These are phyloP conservation scores for Lasioglossum pauxillum DNA, from an alignment of 2,888 invertebrate species.

Conservation along the genomic window DNA sequence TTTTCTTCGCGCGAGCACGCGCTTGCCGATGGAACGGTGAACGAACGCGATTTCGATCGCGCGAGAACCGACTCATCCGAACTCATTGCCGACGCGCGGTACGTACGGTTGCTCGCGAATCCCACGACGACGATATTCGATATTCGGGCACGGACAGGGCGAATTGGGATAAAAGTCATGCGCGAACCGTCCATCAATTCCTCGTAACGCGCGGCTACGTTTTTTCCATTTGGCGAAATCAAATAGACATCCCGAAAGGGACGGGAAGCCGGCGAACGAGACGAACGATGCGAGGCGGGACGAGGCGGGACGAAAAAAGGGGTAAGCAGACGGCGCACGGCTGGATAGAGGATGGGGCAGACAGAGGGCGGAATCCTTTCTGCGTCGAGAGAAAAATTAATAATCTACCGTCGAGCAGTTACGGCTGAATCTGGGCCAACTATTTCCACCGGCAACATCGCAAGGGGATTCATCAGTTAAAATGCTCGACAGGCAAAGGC, in stretches of 20 bases:
- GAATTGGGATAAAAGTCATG: slow-evolving; percentile 28
- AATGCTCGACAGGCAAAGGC: slow-evolving; percentile 65
- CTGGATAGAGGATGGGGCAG: slow-evolving; percentile 30
- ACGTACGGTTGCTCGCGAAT: background rate
- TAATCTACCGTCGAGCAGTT: slow-evolving; percentile 69
- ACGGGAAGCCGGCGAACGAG: slow-evolving; percentile 45
- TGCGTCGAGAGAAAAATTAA: slow-evolving; percentile 70
- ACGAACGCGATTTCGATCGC: background rate
- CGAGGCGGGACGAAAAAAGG: slow-evolving; percentile 43
- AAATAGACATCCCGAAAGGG: slow-evolving; percentile 63
- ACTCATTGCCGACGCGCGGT: background rate
- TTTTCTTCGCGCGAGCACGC: background rate
- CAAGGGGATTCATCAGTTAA: slow-evolving; percentile 70
- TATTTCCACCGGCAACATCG: slow-evolving; percentile 68
- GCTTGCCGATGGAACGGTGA: background rate
- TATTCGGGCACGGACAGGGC: slow-evolving; percentile 2
- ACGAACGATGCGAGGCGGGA: slow-evolving; percentile 34
- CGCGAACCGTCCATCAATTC: slow-evolving; percentile 40
- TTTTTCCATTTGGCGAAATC: slow-evolving; percentile 66
- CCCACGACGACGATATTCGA: slow-evolving; percentile 10
- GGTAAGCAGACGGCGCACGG: slow-evolving; percentile 46
- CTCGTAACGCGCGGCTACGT: slow-evolving; percentile 34
- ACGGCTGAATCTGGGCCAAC: slow-evolving; percentile 71
- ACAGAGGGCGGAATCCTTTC: slow-evolving; percentile 54
- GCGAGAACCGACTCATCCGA: background rate